These are phyloP conservation scores for Neomorphus geoffroyi DNA, from an alignment of 2,797 vertebrate genomes.

Conservation along the genomic window DNA sequence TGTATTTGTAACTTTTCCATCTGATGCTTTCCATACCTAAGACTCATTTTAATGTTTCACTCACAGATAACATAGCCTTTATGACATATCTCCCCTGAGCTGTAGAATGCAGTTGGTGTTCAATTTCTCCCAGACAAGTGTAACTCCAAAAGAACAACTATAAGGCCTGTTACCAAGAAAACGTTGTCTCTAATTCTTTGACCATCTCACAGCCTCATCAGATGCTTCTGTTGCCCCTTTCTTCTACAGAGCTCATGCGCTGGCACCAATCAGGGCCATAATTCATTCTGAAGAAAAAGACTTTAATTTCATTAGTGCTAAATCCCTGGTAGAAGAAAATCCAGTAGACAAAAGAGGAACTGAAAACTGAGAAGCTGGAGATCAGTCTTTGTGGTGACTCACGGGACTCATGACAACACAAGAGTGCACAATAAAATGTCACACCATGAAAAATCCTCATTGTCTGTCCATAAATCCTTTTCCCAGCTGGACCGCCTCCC, in stretches of 20 bases:
- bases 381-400: not conserved
- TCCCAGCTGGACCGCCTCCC: not conserved
- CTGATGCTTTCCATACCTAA: not conserved
- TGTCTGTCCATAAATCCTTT: constrained; percentile 16
- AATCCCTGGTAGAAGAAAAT: not conserved
- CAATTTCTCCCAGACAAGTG: not conserved
- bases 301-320: constrained; percentile 21
- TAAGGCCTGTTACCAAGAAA: not conserved
- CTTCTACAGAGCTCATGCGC: not conserved
- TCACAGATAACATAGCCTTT: not conserved
- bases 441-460: constrained; percentile 50
- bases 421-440: constrained; percentile 36
- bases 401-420: not conserved
- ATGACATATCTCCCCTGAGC: not conserved
- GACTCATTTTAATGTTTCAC: not conserved
- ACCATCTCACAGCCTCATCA: not conserved
- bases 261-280: not conserved
- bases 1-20: not conserved
- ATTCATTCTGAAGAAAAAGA: not conserved
- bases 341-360: not conserved
- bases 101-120: not conserved
- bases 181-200: not conserved
- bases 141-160: not conserved
- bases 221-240: not conserved
- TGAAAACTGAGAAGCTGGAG: not conserved